Percentiles rank a stretch among this genome's conserved stretches.
These are phyloP conservation scores for Stenolophus ochropezus DNA, from an alignment of 2,888 invertebrate species.

Conservation along the genomic window DNA sequence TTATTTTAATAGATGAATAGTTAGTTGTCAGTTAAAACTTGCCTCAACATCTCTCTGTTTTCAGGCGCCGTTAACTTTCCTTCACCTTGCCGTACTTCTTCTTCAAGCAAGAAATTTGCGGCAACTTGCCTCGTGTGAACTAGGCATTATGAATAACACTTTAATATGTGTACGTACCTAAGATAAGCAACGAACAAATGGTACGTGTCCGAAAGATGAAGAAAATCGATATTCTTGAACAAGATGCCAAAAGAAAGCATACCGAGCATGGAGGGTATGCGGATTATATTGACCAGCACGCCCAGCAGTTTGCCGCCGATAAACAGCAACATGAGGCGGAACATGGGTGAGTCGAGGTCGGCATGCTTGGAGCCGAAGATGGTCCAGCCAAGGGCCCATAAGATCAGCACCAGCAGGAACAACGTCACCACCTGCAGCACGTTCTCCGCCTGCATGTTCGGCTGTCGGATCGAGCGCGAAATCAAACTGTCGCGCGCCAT, in stretches of 20 bases:
- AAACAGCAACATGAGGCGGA: conserved; percentile 63
- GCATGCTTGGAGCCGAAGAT: not conserved
- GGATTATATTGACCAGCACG: conserved; percentile 62
- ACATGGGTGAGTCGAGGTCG: not conserved
- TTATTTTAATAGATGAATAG: too few relatives aligned
- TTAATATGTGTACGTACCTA: conserved; percentile 69
- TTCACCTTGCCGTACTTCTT: too few relatives aligned
- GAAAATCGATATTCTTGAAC: conserved; percentile 73
- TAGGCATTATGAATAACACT: not conserved
- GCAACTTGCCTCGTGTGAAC: too few relatives aligned
- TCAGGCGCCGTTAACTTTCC: too few relatives aligned
- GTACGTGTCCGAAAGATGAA: conserved; percentile 72
- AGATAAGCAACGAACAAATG: conserved; percentile 73
- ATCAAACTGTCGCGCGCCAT: not conserved
- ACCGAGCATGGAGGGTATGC: conserved; percentile 77
- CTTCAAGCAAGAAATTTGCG: too few relatives aligned
- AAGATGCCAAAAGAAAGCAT: conserved; percentile 79
- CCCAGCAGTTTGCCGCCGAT: conserved; percentile 66
- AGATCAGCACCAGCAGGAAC: not conserved
- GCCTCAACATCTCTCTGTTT: too few relatives aligned
- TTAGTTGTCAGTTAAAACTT: too few relatives aligned
- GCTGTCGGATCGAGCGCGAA: not conserved
- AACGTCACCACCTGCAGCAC: not conserved
- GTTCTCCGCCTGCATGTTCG: not conserved
- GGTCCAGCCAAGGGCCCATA: not conserved